phyloP scores from a whole-genome alignment of 2,113 vertebrate species.

The Calypte anna region DNA sequence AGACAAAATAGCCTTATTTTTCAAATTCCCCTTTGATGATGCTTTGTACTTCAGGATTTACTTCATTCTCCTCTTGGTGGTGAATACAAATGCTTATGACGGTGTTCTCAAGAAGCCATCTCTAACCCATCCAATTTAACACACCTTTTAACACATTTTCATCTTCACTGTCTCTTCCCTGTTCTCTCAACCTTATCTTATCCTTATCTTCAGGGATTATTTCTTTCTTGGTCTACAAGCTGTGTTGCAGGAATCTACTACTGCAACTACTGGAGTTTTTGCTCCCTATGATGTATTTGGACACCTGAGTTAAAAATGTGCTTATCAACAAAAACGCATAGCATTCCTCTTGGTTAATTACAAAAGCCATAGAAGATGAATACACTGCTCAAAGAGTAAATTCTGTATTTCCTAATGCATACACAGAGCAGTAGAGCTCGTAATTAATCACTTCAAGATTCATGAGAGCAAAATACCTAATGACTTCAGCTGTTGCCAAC shows the following conservation, averaged over 20 bases:
- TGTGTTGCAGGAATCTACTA: neutral
- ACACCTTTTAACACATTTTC: neutral
- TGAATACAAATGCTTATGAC: neutral
- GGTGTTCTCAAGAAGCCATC: neutral
- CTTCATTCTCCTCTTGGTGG: neutral
- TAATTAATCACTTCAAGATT: neutral
- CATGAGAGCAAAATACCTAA: neutral
- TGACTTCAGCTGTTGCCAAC: neutral
- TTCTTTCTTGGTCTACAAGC: neutral
- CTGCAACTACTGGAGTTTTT: neutral
- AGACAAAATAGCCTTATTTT: neutral
- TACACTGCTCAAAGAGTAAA: neutral
- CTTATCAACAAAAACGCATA: neutral
- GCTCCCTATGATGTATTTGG: neutral
- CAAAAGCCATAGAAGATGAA: neutral
- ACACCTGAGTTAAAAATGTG: neutral
- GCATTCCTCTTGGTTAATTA: neutral
- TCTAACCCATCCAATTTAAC: neutral
- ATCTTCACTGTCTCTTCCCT: neutral
- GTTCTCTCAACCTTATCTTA: neutral
- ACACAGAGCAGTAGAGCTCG: neutral
- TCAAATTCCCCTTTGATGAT: neutral
- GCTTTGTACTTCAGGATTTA: neutral
- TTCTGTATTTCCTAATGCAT: accelerated
- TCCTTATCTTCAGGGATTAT: accelerated